A percentile compares a stretch with the other conserved stretches of the same genome.
These are phyloP conservation scores for Zoroaster sp. DNA, from an alignment of 53 echinoderm and acorn worm genomes.

Conservation along the genomic window DNA sequence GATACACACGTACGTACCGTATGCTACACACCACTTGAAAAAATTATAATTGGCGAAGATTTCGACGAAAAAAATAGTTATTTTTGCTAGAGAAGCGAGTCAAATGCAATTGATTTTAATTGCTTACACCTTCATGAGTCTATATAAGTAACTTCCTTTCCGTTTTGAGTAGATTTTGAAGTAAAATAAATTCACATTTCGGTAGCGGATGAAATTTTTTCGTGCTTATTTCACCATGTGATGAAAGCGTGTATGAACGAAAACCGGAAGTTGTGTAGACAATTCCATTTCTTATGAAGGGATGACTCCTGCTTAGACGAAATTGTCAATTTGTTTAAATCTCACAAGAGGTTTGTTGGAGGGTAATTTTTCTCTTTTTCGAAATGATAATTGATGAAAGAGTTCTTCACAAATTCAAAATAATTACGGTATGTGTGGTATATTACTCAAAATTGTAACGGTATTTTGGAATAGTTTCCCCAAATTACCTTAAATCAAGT, in stretches of 20 bases:
- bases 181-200: slow-evolving; percentile 41
- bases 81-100: background rate
- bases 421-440: too few relatives aligned
- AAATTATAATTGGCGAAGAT: background rate
- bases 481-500: too few relatives aligned
- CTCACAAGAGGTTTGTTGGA: too few relatives aligned
- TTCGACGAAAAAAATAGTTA: background rate
- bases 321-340: background rate
- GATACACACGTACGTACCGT: background rate
- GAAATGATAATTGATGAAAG: too few relatives aligned
- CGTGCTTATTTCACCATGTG: slow-evolving; percentile 18
- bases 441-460: too few relatives aligned
- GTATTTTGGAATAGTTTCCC: too few relatives aligned
- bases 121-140: background rate
- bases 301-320: background rate
- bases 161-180: background rate
- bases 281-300: slow-evolving; percentile 6
- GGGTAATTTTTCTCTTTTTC: too few relatives aligned
- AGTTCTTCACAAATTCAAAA: too few relatives aligned
- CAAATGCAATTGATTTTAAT: background rate
- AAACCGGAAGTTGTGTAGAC: slow-evolving; percentile 1
- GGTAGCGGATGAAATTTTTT: background rate
- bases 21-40: background rate
- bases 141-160: background rate
- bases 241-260: slow-evolving; percentile 15